Base-by-base conservation (phyloP, 2,888 invertebrate species). In the Plebejus anna region DNA sequence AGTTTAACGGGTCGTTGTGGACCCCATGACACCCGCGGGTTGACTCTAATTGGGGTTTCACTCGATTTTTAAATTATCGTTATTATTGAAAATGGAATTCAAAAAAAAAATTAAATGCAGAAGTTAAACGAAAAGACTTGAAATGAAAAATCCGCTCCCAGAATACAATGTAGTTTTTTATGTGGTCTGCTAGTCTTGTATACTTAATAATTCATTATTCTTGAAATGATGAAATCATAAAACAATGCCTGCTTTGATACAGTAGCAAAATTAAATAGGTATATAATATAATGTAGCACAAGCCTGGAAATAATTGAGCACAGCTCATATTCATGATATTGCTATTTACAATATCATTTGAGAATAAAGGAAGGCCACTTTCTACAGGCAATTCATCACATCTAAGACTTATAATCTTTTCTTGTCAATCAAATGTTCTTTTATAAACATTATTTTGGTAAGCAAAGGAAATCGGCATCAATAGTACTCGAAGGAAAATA, bases 401-500 rank as follows among this genome's bases (percentile, higher is more conserved):
- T 66, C 4, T 22, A 61, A 61, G 6, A 66, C 11, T 2, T 32
- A 32, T 4, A 11, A 66, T 66, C 16, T 66, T 32, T 5, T 32
- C 36, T 36, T 66, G 22, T 66, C 32, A 32, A 66, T 66, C 16
- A 4, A 66, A 32, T 32, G 32, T 13, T 32, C 66, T 16, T 66
- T 66, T 66, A 36, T 66, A 66, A 66, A 66, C 32, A 36, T 13
- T 32, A 36, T 36, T 66, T 66, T 66, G 6, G 32, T 16, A 4
- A 36, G 32, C 66, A 36, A 66, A 66, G 72, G 72, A 47, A 72
- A 47, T 72, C 32, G 75, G 38, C 11, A 9, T 75, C 36, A 59
- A 75, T 38, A 61, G 75, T 38, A 75, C 7, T 36, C 36, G 7
- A 59, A 51, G 51, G 38, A 75, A 75, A 75, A 75, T 75, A 75